A percentile compares a stretch with the other conserved stretches of the same genome.
phyloP scores from a whole-genome alignment of 1,140 invertebrate genomes.

The Rhagoletis zephyria region DNA sequence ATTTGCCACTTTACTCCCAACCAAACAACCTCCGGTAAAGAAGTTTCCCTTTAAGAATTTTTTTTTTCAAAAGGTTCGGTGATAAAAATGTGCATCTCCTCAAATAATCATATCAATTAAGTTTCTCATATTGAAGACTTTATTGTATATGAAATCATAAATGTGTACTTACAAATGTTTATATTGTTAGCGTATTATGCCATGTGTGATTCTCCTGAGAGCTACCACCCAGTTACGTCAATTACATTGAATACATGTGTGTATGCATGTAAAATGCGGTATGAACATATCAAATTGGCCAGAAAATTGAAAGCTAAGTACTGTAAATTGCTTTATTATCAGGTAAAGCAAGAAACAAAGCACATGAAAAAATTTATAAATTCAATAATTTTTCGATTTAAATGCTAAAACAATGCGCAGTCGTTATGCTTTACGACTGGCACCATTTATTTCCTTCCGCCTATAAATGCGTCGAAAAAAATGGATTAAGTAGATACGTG shows the following conservation, averaged over 20 bases:
- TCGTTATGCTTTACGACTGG: background rate
- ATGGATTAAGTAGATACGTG: background rate
- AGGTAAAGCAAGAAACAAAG: background rate
- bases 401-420: background rate
- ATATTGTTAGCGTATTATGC: no score
- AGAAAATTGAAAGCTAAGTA: background rate
- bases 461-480: background rate
- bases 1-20: no score
- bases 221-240: no score
- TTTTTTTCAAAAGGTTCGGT: no score
- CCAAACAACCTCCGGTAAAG: no score
- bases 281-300: background rate
- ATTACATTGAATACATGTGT: background rate
- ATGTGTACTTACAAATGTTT: no score
- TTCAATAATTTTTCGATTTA: background rate
- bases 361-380: background rate
- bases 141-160: no score
- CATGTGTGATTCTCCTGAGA: no score
- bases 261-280: background rate
- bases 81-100: no score
- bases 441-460: constrained; percentile 48
- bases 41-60: no score
- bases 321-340: background rate
- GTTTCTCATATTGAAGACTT: no score
- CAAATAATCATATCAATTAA: no score